Evolutionary conservation across 2,888 invertebrate genomes (phyloP).

Genomic region (Protophormia terraenovae): DNA sequence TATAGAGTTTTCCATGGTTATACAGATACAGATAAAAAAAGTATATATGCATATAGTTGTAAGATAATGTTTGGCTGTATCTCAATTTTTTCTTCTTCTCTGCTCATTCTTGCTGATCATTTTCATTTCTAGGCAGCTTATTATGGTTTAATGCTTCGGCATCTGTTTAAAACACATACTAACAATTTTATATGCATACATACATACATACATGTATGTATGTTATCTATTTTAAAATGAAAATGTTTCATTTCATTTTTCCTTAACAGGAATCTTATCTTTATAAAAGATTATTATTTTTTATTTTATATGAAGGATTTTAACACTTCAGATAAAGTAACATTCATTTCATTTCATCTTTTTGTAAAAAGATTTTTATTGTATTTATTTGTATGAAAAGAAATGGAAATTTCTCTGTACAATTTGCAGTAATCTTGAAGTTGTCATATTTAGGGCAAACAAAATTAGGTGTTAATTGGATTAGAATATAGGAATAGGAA

Average conservation of each 20-base stretch:
- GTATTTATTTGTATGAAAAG: background rate
- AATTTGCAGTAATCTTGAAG: background rate
- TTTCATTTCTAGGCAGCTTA: conserved; percentile 8
- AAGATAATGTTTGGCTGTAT: too few relatives aligned
- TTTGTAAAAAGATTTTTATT: background rate
- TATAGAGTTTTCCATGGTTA: background rate
- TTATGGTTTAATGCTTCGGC: conserved; percentile 16
- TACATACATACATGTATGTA: background rate
- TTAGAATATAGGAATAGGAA: background rate
- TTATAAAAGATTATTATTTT: background rate
- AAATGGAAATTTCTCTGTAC: background rate
- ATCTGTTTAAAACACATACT: background rate
- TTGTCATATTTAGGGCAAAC: background rate
- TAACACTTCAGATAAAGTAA: background rate
- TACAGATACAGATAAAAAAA: background rate
- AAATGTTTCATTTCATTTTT: conserved; percentile 3
- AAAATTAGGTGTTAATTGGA: background rate
- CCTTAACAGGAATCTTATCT: background rate
- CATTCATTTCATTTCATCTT: background rate
- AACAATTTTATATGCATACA: background rate
- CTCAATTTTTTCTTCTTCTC: background rate
- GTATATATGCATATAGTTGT: background rate
- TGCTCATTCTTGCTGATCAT: background rate
- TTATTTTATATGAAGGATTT: background rate
- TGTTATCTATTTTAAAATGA: background rate